Evolutionary conservation across 2,113 vertebrate species (phyloP).

Genomic region (Sinocyclocheilus rhinocerous): DNA sequence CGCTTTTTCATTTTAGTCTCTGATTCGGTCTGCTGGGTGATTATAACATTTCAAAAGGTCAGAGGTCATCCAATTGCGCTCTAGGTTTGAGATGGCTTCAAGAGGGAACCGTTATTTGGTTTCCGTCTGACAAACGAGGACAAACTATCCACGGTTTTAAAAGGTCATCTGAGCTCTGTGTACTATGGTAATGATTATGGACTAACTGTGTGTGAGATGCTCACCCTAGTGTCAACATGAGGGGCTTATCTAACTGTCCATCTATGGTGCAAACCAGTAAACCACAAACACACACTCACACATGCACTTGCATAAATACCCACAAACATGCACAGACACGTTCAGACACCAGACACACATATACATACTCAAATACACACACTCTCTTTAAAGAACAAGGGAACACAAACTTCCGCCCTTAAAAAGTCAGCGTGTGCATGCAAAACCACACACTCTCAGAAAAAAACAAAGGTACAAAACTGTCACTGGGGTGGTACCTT

Average conservation of each 20-base stretch:
- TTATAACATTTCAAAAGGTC: slow-evolving; percentile 36
- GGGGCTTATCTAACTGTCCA: slow-evolving; percentile 58
- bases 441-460: slow-evolving; percentile 10
- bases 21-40: slow-evolving; percentile 16
- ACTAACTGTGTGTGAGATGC: slow-evolving; percentile 54
- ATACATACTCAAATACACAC: slow-evolving; percentile 13
- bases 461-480: too few relatives aligned
- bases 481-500: too few relatives aligned
- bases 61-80: not conserved
- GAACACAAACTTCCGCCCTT: slow-evolving; percentile 20
- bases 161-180: slow-evolving; percentile 32
- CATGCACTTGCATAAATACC: slow-evolving; percentile 39
- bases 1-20: not conserved
- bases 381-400: not conserved
- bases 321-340: slow-evolving; percentile 29
- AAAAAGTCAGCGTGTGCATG: not conserved
- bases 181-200: slow-evolving; percentile 42
- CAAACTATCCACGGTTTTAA: slow-evolving; percentile 37
- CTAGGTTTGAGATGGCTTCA: slow-evolving; percentile 31
- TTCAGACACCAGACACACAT: slow-evolving; percentile 13
- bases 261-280: slow-evolving; percentile 56
- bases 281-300: slow-evolving; percentile 44
- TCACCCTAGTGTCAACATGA: slow-evolving; percentile 48
- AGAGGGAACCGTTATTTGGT: slow-evolving; percentile 11
- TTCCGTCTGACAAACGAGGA: slow-evolving; percentile 26